Base-by-base conservation (phyloP, 1,140 invertebrate genomes). In the Polypedilum pembai region DNA sequence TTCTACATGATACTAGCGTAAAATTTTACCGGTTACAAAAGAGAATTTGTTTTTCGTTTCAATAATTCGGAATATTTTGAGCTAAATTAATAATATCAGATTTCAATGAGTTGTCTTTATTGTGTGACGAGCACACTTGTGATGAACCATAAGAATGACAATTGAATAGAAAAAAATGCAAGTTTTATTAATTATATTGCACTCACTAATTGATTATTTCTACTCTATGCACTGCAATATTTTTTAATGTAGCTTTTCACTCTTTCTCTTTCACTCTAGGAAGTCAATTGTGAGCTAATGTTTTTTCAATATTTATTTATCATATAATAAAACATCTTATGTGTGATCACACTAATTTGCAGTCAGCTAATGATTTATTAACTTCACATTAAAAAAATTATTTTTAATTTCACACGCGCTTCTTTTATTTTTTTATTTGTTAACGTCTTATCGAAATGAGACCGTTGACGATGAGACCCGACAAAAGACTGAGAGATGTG, bases 191-290 rank as follows among this genome's bases (percentile, higher is more conserved):
- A 56, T 56, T 56, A 56, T 8, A 56, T 56, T 56, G 45, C 45
- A 56, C 45, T 56, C n/a, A 56, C 45, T 56, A 56, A 56, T 56
- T 56, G 45, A 56, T 56, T 56, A 56, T 56, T 56, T 56, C 45
- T 12, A 56, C 45, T 56, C 24, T 33, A 33, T 33, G 24, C 1
- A 33, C 24, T 56, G 3, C 10, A 56, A 56, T 56, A 56, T 56
- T 56, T 4, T 56, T 45, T 15, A 4, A 12, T 56, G 12, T 12
- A 8, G 41, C 3, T 12, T 56, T 56, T 8, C 12, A n/a, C 7
- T 56, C 15, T 56, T 56, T 56, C n/a, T 45, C 8, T 45, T 45
- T 15, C 41, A 12, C 41, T 56, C 12, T 56, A 56, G 0, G 45
- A 56, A n/a, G 3, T 56, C n/a, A 56, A 56, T 15, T n/a, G 45